These are phyloP conservation scores for Nansenia antarctica DNA, from an alignment of 2,113 vertebrate genomes.

Conservation along the genomic window DNA sequence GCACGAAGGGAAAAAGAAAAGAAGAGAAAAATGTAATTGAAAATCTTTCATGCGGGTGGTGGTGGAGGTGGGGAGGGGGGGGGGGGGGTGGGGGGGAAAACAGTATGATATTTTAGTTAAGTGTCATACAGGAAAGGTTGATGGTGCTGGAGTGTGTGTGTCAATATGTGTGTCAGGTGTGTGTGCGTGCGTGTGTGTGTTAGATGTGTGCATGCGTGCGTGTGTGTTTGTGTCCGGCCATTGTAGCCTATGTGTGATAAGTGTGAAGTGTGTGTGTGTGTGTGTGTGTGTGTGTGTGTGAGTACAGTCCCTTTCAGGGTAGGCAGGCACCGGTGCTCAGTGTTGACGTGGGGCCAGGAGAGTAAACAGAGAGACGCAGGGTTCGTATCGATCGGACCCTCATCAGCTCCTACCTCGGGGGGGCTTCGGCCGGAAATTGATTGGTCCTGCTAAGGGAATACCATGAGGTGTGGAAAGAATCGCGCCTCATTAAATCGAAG, in stretches of 20 bases:
- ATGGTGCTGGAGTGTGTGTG: neutral
- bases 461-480: conserved; percentile 46
- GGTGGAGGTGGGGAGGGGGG: neutral
- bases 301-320: conserved; percentile 14
- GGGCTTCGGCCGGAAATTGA: conserved; percentile 51
- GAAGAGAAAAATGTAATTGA: neutral
- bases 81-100: no score
- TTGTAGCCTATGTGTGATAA: conserved; percentile 24
- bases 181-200: conserved; percentile 7
- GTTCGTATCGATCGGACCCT: conserved; percentile 72
- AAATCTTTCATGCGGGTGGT: no score
- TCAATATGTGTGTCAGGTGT: conserved; percentile 11
- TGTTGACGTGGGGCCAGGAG: conserved; percentile 42
- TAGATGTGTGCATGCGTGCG: conserved; percentile 5
- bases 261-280: conserved; percentile 23
- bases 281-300: conserved; percentile 13
- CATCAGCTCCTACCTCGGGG: conserved; percentile 70
- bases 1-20: neutral
- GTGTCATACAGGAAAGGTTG: no score
- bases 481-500: conserved; percentile 45
- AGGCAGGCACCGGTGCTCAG: conserved; percentile 28
- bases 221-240: conserved; percentile 30
- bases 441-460: conserved; percentile 52
- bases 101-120: no score
- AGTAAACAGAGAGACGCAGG: conserved; percentile 65